Conservation (phyloP, 2,888 invertebrate genomes). For the Dolichopus griseipennis region DNA sequence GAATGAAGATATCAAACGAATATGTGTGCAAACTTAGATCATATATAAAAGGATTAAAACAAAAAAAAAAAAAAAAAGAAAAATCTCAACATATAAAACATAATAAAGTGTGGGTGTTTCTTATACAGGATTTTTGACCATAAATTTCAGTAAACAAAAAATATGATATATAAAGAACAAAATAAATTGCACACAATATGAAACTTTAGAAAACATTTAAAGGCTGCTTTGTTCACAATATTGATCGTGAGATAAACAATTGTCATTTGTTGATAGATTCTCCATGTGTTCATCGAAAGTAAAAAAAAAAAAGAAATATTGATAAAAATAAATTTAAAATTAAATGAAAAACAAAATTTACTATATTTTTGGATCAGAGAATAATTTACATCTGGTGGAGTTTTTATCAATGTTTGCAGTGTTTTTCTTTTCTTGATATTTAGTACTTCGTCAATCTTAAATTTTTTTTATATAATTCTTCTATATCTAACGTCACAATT, state of each 20-base stretch:
- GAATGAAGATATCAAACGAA: conserved; percentile 24
- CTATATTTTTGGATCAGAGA: not conserved
- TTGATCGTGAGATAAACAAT: not conserved
- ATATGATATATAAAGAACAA: conserved; percentile 7
- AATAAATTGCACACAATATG: conserved; percentile 12
- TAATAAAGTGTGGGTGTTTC: conserved; percentile 24
- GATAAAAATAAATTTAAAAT: too few species aligned
- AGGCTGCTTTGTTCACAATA: not conserved
- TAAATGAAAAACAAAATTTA: too few species aligned
- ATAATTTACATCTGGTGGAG: not conserved
- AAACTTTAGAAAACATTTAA: not conserved
- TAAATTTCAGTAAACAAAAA: conserved; percentile 13
- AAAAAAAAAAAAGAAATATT: not conserved
- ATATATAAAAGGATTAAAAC: conserved; percentile 17
- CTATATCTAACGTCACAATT: conserved; percentile 1
- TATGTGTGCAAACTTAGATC: conserved; percentile 20
- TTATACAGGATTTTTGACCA: conserved; percentile 30
- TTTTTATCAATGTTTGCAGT: conserved; percentile 14
- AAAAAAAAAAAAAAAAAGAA: conserved; percentile 18
- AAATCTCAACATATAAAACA: conserved; percentile 11
- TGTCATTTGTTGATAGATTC: conserved; percentile 22
- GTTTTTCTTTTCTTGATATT: not conserved
- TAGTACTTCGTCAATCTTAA: conserved; percentile 23
- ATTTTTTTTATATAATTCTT: not conserved
- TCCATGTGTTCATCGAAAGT: conserved; percentile 16